Evolutionary conservation across 2,888 invertebrate genomes (phyloP).

Genomic region (Aleiodes alternator): DNA sequence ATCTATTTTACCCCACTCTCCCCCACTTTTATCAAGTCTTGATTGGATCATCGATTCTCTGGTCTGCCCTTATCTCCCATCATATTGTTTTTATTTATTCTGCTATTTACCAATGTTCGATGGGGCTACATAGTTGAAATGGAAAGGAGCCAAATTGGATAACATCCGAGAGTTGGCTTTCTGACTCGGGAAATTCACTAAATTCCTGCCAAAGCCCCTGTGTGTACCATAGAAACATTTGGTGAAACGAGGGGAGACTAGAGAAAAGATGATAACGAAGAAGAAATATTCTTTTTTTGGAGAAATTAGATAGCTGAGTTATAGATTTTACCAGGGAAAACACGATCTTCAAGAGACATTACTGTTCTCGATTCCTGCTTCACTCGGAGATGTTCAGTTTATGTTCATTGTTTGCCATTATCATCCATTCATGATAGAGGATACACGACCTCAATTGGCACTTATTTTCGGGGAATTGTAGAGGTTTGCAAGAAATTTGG

Average conservation of each 20-base stretch:
- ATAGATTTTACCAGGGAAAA: conserved; percentile 47
- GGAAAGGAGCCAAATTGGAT: conserved; percentile 37
- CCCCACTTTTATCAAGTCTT: neutral
- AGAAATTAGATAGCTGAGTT: conserved; percentile 54
- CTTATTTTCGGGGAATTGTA: too few relatives aligned
- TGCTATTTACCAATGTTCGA: neutral
- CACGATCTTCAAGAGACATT: conserved; percentile 19
- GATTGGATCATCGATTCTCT: conserved; percentile 7
- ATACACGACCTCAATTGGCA: too few relatives aligned
- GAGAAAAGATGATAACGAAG: conserved; percentile 29
- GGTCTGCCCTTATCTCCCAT: neutral
- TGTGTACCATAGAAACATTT: neutral
- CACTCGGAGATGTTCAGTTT: neutral
- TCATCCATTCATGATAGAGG: too few relatives aligned
- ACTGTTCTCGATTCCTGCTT: neutral
- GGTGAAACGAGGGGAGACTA: conserved; percentile 21
- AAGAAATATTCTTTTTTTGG: conserved; percentile 28
- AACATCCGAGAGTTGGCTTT: conserved; percentile 22
- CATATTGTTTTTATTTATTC: conserved; percentile 8
- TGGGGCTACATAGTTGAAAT: conserved; percentile 11
- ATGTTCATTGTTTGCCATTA: conserved; percentile 15
- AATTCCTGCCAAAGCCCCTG: neutral
- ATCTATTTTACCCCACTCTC: neutral
- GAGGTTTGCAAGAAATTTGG: too few relatives aligned
- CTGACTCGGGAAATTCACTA: neutral